Evolutionary conservation across 2,113 vertebrate genomes (phyloP), one percentile per base, ranked within the genome.

Genomic region (Mesembrinibis cayennensis): DNA sequence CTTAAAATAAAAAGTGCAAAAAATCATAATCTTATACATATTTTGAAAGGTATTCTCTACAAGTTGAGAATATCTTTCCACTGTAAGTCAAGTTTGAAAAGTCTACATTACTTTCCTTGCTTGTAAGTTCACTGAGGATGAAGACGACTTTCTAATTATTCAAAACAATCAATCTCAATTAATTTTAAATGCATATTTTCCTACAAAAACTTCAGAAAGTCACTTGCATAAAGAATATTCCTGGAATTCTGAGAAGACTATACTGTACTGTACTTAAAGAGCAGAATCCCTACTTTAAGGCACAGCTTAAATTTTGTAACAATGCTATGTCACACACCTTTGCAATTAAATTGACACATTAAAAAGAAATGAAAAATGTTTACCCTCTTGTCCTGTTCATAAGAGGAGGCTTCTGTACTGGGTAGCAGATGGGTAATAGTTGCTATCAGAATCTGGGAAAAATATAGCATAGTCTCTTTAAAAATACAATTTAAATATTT

Each of bases 321-420:
- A 76, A 38, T 32, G 25, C 30, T 63, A 19, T 10, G 11, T 69
- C n/a, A 53, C 22, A 40, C 7, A 49, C 11, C 9, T 73, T 87
- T 56, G n/a, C 20, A 84, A 69, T 36, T 72, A 72, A 55, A 66
- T 22, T 32, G 12, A 66, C 23, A 87, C 40, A 84, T 34, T 53
- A 61, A 78, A 79, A 89, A 66, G 11, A 69, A 91, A 83, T 36
- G 21, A 87, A 38, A 92, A 92, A 78, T 80, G 69, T 92, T 98
- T 99, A 99, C 99, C 98, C 99, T 99, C 95, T 99, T 99, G 95
- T 99, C 99, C 93, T 99, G 98, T 91, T 99, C 99, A 83, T 99
- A 99, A 84, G 99, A 99, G 32, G 99, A 99, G n/a, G 98, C 98
- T 98, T 99, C 99, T 17, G 99, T 99, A 87, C 98, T 97, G 22